A percentile compares a stretch with the other conserved stretches of the same genome.
Evolutionary conservation across 37 sponge, comb jelly and placozoan genomes (phyloP).

Genomic region (Haliclona indistincta): DNA sequence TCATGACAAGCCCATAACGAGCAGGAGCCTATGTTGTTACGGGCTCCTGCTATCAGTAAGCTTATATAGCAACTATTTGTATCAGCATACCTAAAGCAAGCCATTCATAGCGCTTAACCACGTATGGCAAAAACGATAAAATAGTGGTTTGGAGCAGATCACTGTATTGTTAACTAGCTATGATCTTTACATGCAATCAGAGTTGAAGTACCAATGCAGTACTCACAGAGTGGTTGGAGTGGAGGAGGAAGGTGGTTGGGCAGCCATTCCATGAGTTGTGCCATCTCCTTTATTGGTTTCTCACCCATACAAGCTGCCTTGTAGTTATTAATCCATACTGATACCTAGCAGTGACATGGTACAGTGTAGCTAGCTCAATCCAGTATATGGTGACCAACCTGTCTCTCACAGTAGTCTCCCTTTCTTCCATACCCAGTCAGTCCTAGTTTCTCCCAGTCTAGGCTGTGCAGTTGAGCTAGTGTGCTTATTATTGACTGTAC

Average conservation of each 20-base stretch:
- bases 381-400: constrained; percentile 47
- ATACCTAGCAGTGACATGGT: constrained; percentile 20
- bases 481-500: constrained; percentile 56
- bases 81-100: too few relatives aligned
- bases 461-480: constrained; percentile 67
- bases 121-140: too few relatives aligned
- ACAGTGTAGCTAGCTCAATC: background rate
- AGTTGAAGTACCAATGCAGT: too few relatives aligned
- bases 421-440: constrained; percentile 61
- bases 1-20: too few relatives aligned
- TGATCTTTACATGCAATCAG: too few relatives aligned
- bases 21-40: too few relatives aligned
- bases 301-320: constrained; percentile 15
- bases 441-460: constrained; percentile 54
- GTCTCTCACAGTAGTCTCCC: constrained; percentile 51
- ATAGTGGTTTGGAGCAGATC: too few relatives aligned
- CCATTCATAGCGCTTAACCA: too few relatives aligned
- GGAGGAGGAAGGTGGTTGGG: background rate
- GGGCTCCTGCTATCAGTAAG: too few relatives aligned
- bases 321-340: constrained; percentile 66
- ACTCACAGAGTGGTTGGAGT: constrained; percentile 16
- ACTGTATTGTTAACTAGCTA: too few relatives aligned
- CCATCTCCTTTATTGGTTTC: constrained; percentile 34
- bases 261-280: constrained; percentile 19
- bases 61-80: too few relatives aligned